Base-by-base conservation (phyloP, 2,888 invertebrate genomes). In the Drosophila subquinaria region DNA sequence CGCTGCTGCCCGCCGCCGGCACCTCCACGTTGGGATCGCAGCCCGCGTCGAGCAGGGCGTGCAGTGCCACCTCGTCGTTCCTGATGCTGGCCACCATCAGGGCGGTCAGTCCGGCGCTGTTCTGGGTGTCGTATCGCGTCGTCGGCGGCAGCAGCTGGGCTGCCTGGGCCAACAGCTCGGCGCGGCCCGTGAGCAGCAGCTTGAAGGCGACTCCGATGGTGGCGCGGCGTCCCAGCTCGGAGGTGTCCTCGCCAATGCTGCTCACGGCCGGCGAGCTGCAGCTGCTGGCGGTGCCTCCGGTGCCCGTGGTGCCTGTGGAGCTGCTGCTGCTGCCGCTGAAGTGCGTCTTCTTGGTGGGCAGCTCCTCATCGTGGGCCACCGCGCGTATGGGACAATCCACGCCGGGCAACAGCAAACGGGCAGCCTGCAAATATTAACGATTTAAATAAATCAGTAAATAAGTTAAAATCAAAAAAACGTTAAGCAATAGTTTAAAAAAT, bases 361-460 rank as follows among this genome's bases (percentile, higher is more conserved):
- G 89, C 63, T 94, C 94, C 82, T 94, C 94, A 60, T 94, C 94
- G 15, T 91, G 91, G 0, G 96, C 95, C 82, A 96, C 94, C 2
- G 96, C 95, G 48, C 97, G 93, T 1, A 97, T 96, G 13, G 98
- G 97, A 91, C 97, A 97, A 93, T 98, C 98, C 0, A 97, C 97
- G 20, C 97, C 97, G 2, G 98, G 98, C 60, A 98, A 93, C 45
- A 98, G 94, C 50, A 98, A 92, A 6, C 97, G 93, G 0, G 98
- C 97, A 0, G 98, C 76, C 76, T 76, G 61, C 4, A 11, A 48
- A 5, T 1, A 23, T 10, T 11, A 1, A n/a, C 8, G 6, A 27
- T 23, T 11, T 2, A 36, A 20, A 0, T 13, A 3, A 1, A 11
- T 0, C 2, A 13, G 13, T 35, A 36, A 10, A 4, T n/a, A 48